Percentiles rank a stretch among this genome's conserved stretches.
Conservation (phyloP, 2,888 invertebrate species). For the Escarpia spicata region DNA sequence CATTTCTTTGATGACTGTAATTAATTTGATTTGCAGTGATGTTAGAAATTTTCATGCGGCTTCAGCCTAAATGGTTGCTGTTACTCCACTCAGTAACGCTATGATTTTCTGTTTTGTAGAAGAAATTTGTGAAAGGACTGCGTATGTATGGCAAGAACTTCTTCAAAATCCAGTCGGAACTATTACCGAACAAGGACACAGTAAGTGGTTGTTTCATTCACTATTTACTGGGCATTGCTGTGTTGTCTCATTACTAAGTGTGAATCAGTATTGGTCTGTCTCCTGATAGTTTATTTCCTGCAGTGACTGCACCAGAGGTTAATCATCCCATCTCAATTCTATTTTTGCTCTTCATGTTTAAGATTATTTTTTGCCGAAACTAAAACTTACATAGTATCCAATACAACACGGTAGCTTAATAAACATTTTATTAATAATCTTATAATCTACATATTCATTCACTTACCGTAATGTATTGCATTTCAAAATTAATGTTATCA, state of each 20-base stretch:
- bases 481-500: no score
- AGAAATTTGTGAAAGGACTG: conserved; percentile 97
- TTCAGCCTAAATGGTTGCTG: neutral
- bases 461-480: no score
- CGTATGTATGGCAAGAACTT: conserved; percentile 99
- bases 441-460: no score
- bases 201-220: conserved; percentile 67
- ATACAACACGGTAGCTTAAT: no score
- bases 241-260: neutral
- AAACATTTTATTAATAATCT: no score
- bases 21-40: neutral
- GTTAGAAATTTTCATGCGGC: neutral
- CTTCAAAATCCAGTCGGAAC: conserved; percentile 94
- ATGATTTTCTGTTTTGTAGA: conserved; percentile 67
- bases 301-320: neutral
- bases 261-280: neutral
- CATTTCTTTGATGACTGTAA: neutral
- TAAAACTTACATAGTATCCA: no score
- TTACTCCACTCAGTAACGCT: neutral
- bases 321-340: no score
- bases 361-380: no score
- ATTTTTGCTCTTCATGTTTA: no score
- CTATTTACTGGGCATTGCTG: neutral
- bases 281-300: neutral
- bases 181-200: conserved; percentile 95